These are phyloP conservation scores for Catocala fraxini DNA, from an alignment of 2,888 invertebrate species.

Conservation along the genomic window DNA sequence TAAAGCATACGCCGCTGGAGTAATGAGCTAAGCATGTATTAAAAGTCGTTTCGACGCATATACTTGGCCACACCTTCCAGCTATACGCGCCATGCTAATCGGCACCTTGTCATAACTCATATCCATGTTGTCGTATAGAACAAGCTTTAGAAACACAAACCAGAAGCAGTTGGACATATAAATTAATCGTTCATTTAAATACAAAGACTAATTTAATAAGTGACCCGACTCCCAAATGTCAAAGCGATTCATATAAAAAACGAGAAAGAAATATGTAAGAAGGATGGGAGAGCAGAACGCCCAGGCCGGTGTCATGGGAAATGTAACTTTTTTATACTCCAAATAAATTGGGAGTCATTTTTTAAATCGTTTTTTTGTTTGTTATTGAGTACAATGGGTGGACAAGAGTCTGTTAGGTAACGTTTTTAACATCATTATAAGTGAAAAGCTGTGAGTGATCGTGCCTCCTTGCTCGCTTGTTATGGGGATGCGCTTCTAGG, in stretches of 20 bases:
- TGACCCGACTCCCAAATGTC: slow-evolving; percentile 84
- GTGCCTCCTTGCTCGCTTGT: slow-evolving; percentile 48
- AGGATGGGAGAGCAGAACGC: slow-evolving; percentile 77
- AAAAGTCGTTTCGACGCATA: too few relatives aligned
- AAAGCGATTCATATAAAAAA: slow-evolving; percentile 82
- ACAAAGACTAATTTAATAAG: slow-evolving; percentile 88
- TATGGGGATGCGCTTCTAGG: slow-evolving; percentile 36
- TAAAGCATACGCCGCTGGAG: too few relatives aligned
- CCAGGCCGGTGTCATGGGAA: slow-evolving; percentile 83
- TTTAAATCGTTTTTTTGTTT: slow-evolving; percentile 76
- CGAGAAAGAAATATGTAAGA: slow-evolving; percentile 75
- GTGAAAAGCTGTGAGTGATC: slow-evolving; percentile 84
- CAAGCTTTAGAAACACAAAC: slow-evolving; percentile 36
- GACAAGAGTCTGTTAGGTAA: slow-evolving; percentile 85
- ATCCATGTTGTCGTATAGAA: slow-evolving; percentile 10
- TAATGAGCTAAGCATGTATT: too few relatives aligned
- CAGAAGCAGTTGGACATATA: slow-evolving; percentile 68
- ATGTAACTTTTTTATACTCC: slow-evolving; percentile 79
- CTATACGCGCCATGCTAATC: not conserved
- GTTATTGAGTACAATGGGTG: slow-evolving; percentile 85
- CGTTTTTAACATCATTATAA: slow-evolving; percentile 87
- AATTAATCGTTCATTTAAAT: slow-evolving; percentile 86
- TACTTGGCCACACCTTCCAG: too few relatives aligned
- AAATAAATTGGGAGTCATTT: slow-evolving; percentile 87
- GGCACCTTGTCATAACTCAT: not conserved